Conservation (phyloP, 2,888 invertebrate genomes). For the Blastobasis lacticolella region DNA sequence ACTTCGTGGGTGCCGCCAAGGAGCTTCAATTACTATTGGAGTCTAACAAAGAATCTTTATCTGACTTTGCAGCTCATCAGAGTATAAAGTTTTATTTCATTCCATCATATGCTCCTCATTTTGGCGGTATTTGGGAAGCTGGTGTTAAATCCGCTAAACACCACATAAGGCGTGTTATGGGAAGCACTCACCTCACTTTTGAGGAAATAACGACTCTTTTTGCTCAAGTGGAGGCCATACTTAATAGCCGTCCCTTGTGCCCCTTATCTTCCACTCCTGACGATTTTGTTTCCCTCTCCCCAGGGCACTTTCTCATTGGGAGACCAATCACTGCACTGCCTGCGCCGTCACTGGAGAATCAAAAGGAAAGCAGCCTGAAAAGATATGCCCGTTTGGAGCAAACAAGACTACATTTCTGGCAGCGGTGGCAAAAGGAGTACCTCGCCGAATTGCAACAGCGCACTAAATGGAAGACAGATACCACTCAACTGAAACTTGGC, state of each 20-base stretch:
- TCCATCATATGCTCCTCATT: slow-evolving; percentile 4
- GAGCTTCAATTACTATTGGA: not conserved
- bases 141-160: slow-evolving; percentile 3
- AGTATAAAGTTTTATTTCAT: not conserved
- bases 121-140: slow-evolving; percentile 4
- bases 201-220: slow-evolving; percentile 12
- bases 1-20: not conserved
- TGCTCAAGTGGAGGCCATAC: slow-evolving; percentile 11
- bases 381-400: slow-evolving; percentile 14
- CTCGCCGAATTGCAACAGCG: slow-evolving; percentile 20
- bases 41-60: not conserved
- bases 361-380: not conserved
- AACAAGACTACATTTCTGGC: slow-evolving; percentile 17
- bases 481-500: slow-evolving; percentile 6
- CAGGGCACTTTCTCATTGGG: slow-evolving; percentile 15
- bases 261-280: slow-evolving; percentile 8
- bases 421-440: slow-evolving; percentile 16
- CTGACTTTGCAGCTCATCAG: not conserved
- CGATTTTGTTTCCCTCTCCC: slow-evolving; percentile 10
- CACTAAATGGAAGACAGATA: slow-evolving; percentile 17
- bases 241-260: slow-evolving; percentile 13
- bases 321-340: slow-evolving; percentile 6
- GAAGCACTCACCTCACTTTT: slow-evolving; percentile 11
- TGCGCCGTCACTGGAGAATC: not conserved
- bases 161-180: slow-evolving; percentile 8